phyloP scores from a whole-genome alignment of 2,797 vertebrate genomes.

The Oreochromis mossambicus region DNA sequence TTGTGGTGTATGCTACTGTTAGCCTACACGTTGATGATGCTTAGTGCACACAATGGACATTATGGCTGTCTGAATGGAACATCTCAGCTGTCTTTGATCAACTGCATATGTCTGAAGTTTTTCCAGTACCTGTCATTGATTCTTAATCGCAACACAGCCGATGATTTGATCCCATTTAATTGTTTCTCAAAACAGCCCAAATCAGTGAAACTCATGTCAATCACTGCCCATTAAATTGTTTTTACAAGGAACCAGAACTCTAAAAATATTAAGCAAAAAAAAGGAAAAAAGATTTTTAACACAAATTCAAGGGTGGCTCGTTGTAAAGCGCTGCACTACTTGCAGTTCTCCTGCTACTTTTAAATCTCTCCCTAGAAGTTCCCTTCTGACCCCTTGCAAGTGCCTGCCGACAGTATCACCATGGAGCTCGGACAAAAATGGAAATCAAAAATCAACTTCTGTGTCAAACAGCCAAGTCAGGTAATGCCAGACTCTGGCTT shows the following conservation, averaged over 20 bases:
- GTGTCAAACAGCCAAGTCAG: not conserved
- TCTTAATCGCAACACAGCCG: not conserved
- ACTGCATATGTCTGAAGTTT: not conserved
- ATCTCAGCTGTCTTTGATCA: not conserved
- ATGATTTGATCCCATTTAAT: not conserved
- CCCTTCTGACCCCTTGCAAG: not conserved
- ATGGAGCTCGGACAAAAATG: not conserved
- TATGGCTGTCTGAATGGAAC: constrained; percentile 37
- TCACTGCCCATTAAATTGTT: not conserved
- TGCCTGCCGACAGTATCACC: not conserved
- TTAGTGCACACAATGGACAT: constrained; percentile 14
- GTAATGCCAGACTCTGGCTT: not conserved
- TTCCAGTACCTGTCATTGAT: not conserved
- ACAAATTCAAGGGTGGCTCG: not conserved
- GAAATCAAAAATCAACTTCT: not conserved
- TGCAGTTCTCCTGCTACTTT: not conserved
- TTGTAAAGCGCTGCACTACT: not conserved
- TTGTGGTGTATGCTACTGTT: constrained; percentile 7
- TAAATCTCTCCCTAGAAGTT: not conserved
- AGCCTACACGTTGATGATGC: constrained; percentile 27
- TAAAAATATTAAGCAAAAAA: not conserved
- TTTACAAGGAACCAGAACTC: not conserved
- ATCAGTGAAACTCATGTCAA: not conserved
- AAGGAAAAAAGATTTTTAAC: not conserved
- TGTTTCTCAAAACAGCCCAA: not conserved